These are phyloP conservation scores for Anarhynchus alexandrinus DNA, from an alignment of 2,113 vertebrate genomes.

Conservation along the genomic window DNA sequence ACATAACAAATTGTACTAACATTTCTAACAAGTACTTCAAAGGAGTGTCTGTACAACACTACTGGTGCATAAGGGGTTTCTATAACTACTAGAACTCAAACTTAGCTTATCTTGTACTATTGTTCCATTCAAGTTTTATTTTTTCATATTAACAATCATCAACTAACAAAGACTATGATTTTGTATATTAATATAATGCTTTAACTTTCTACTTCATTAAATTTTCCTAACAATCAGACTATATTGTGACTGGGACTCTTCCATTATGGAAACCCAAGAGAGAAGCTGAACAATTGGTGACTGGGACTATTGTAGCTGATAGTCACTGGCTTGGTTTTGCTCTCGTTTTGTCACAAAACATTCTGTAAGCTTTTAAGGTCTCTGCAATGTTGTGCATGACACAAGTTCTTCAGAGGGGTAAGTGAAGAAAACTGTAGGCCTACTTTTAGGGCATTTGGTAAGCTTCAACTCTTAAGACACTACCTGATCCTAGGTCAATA, in stretches of 20 bases:
- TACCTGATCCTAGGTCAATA: not conserved
- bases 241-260: not conserved
- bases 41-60: no score
- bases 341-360: not conserved
- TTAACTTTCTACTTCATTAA: no score
- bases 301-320: not conserved
- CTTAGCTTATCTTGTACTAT: no score
- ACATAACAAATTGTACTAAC: no score
- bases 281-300: not conserved
- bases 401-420: not conserved
- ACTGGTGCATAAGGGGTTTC: no score
- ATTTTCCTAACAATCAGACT: no score
- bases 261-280: not conserved
- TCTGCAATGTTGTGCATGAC: not conserved
- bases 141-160: no score
- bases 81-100: no score
- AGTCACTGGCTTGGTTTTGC: not conserved
- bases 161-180: no score
- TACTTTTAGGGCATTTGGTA: not conserved
- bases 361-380: not conserved
- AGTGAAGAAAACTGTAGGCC: not conserved
- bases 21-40: no score
- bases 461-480: not conserved
- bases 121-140: no score
- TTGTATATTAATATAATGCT: no score